Conservation (phyloP, 35 echinoderm and acorn worm species). For the Patiria miniata region DNA sequence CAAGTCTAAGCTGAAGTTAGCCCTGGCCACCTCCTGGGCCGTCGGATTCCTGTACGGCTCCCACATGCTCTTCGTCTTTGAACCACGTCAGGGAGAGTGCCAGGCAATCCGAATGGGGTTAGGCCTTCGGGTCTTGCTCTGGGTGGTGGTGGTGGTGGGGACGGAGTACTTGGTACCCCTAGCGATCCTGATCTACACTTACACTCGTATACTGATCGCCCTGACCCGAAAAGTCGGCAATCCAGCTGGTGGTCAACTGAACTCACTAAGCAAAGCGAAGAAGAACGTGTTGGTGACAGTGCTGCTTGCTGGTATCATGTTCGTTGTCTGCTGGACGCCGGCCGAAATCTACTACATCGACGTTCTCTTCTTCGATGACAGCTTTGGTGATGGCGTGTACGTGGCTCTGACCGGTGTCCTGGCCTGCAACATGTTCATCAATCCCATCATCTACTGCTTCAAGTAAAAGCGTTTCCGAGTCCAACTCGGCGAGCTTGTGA, state of each 20-base stretch:
- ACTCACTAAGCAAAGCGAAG: constrained; percentile 61
- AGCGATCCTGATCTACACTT: constrained; percentile 71
- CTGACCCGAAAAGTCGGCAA: constrained; percentile 35
- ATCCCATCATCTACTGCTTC: constrained; percentile 87
- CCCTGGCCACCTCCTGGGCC: constrained; percentile 55
- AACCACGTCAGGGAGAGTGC: constrained; percentile 23
- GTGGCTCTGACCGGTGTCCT: constrained; percentile 61
- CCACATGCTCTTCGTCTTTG: constrained; percentile 68
- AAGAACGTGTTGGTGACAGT: constrained; percentile 82
- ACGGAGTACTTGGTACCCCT: constrained; percentile 80
- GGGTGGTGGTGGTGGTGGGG: constrained; percentile 49
- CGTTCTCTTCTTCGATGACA: constrained; percentile 55
- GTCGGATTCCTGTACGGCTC: constrained; percentile 67
- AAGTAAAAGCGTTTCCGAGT: constrained; percentile 80
- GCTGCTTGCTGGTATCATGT: constrained; percentile 65
- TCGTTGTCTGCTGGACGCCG: constrained; percentile 83
- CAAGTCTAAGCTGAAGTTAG: constrained; percentile 43
- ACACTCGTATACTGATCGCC: constrained; percentile 72
- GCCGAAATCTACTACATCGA: constrained; percentile 73
- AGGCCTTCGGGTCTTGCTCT: constrained; percentile 54
- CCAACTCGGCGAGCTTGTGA: constrained; percentile 24
- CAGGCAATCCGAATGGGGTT: constrained; percentile 35
- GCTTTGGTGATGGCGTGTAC: constrained; percentile 61
- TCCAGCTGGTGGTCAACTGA: constrained; percentile 28
- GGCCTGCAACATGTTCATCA: constrained; percentile 82